Percentiles rank a stretch among this genome's conserved stretches.
Evolutionary conservation across 2,888 invertebrate species (phyloP).

Genomic region (Blera fallax): DNA sequence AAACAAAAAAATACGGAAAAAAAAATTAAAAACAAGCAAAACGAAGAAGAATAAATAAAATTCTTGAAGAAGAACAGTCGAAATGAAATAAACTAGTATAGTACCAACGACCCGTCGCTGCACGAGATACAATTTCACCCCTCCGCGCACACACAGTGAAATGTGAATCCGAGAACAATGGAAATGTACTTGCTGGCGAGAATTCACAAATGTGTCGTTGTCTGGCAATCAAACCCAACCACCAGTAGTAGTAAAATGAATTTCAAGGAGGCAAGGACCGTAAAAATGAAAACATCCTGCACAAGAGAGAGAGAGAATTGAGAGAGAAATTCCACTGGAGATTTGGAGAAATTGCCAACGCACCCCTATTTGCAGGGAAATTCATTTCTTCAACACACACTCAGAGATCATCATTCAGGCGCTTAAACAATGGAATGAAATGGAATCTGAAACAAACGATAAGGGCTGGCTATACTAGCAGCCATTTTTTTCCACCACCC

Average conservation of each 20-base stretch:
- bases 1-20: background rate
- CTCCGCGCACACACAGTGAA: constrained; percentile 45
- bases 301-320: background rate
- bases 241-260: constrained; percentile 33
- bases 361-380: constrained; percentile 27
- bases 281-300: background rate
- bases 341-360: constrained; percentile 22
- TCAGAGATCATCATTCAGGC: too few relatives aligned
- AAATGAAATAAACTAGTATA: constrained; percentile 58
- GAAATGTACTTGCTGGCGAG: constrained; percentile 14
- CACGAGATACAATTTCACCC: constrained; percentile 31
- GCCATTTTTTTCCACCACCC: constrained; percentile 63
- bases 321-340: background rate
- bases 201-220: constrained; percentile 27
- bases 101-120: constrained; percentile 6
- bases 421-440: constrained; percentile 8
- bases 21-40: background rate
- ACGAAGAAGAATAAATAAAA: constrained; percentile 34
- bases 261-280: background rate
- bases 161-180: constrained; percentile 19
- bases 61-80: constrained; percentile 56
- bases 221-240: constrained; percentile 54
- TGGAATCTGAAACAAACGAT: constrained; percentile 5
- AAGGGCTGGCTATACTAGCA: constrained; percentile 29
- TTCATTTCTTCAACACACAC: constrained; percentile 31